Base-by-base conservation (phyloP, 2,797 vertebrate genomes). In the Choloepus didactylus region DNA sequence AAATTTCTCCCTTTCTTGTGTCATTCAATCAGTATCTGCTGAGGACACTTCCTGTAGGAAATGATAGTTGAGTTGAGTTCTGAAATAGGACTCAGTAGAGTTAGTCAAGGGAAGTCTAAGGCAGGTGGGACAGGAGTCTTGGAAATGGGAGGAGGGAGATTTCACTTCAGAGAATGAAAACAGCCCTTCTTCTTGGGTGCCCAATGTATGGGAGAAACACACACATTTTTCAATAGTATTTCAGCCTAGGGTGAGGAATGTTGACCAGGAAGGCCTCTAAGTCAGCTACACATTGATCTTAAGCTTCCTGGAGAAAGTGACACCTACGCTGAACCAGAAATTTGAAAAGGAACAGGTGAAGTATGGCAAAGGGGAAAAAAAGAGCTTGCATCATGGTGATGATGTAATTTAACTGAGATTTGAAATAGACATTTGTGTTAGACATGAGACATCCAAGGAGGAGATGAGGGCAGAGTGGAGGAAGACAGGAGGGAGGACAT, bases 401-500 rank as follows among this genome's bases (percentile, higher is more conserved):
- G 60, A 21, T 19, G 69, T 14, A 2, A 2, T 9, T 69, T 38
- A 6, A 2, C 1, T 14, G 67, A 25, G 46, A 23, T n/a, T 12
- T 25, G n/a, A 84, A 23, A 18, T 5, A 38, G 54, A 29, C 46
- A 2, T 2, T 41, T 35, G 31, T 41, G 1, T 54, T 14, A 49
- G 27, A 9, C 9, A 1, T 15, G 29, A 4, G 9, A 9, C 18
- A 18, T 76, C 2, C 27, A 31, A 75, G 41, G 15, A 31, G 25
- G 7, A 70, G 23, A 19, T 35, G 0, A 46, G 46, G 19, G 7
- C 35, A 38, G 16, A 35, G 10, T 5, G 14, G 2, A 12, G 11
- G 4, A 44, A 59, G 23, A 44, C 0, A 1, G 0, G 15, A 54
- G 16, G 6, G 2, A 21, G 31, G 10, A 18, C 1, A 0, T 54